Evolutionary conservation across 2,888 invertebrate species (phyloP).

Genomic region (Tenthredo scrophulariae): DNA sequence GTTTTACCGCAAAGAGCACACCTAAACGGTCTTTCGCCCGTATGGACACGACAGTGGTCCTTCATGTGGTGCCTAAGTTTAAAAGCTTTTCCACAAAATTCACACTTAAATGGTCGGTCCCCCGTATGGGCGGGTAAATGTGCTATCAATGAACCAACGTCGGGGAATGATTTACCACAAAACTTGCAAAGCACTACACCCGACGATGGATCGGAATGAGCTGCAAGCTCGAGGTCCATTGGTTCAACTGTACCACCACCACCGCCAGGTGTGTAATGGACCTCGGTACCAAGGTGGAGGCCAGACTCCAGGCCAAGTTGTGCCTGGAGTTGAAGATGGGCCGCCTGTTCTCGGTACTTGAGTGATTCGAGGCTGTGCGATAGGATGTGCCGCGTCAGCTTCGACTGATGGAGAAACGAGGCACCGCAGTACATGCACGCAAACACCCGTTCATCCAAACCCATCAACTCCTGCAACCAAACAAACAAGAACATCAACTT

Average conservation of each 20-base stretch:
- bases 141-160: conserved; percentile 92
- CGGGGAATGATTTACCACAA: conserved; percentile 95
- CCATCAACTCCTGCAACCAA: conserved; percentile 95
- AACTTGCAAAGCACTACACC: conserved; percentile 93
- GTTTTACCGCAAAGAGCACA: conserved; percentile 94
- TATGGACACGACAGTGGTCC: conserved; percentile 95
- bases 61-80: conserved; percentile 96
- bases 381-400: conserved; percentile 93
- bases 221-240: conserved; percentile 83
- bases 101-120: conserved; percentile 95
- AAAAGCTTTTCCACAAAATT: conserved; percentile 96
- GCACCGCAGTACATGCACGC: conserved; percentile 95
- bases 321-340: conserved; percentile 80
- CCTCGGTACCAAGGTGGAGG: conserved; percentile 75
- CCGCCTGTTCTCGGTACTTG: conserved; percentile 89
- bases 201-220: conserved; percentile 84
- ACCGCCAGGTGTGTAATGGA: conserved; percentile 74
- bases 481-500: conserved; percentile 93
- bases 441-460: conserved; percentile 86
- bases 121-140: conserved; percentile 94
- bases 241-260: conserved; percentile 75
- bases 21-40: conserved; percentile 93
- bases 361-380: conserved; percentile 93
- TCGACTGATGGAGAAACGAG: conserved; percentile 93
- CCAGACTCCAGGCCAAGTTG: conserved; percentile 77